Base-by-base conservation (phyloP, 2,113 vertebrate genomes). In the Gadus macrocephalus region DNA sequence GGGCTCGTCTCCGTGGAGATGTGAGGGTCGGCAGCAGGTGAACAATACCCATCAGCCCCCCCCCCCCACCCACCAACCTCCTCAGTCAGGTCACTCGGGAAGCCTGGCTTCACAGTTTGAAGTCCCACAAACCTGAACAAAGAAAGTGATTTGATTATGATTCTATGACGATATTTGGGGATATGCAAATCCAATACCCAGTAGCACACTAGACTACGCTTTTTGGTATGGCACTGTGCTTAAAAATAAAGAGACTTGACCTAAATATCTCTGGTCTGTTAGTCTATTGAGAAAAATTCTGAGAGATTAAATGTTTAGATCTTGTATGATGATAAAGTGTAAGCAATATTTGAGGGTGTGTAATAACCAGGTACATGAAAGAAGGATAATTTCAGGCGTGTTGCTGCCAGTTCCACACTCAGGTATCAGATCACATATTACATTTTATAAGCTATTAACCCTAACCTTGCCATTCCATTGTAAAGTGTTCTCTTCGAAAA, bases 341-440 rank as follows among this genome's bases (percentile, higher is more conserved):
- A 27, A 56, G 67, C 20, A 66, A 62, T 74, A 67, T 61, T 61
- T 70, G 11, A 35, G 70, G 71, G 73, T 65, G 78, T 79, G 76
- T 74, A 75, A 75, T 74, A 63, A 9, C 67, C 38, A 60, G 78
- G 75, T 81, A 67, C 70, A 66, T 61, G 71, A 78, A 68, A 80
- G 67, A 15, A 53, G 76, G 78, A 86, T 88, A 67, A 79, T 82
- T 84, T 83, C 74, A n/a, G 61, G 78, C 89, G 82, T 90, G 87
- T 87, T 83, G 72, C 74, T 64, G 75, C 79, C 74, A 79, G 83
- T 71, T 78, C 78, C 62, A 67, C 60, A 49, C 68, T 62, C 49
- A 82, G 75, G 70, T 69, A 68, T 68, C 71, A 67, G 15, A 65
- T 53, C 73, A 73, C 71, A 62, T 35, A 38, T 64, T 72, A n/a